A percentile compares a stretch with the other conserved stretches of the same genome.
Evolutionary conservation across 2,113 vertebrate genomes (phyloP).

Genomic region (Festucalex cinctus): DNA sequence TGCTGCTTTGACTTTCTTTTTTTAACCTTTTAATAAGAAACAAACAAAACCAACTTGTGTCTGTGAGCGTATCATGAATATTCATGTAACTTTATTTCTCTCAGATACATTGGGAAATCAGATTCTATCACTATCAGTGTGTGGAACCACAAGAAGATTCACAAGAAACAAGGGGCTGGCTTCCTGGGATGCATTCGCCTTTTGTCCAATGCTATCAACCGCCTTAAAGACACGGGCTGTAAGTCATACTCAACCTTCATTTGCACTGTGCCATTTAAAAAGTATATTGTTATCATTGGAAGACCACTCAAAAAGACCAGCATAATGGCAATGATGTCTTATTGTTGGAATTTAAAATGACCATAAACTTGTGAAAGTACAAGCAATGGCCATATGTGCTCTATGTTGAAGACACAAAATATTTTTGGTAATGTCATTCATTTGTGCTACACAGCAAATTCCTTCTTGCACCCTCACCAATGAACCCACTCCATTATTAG

Average conservation of each 20-base stretch:
- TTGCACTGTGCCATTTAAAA: not conserved
- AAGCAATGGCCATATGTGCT: not conserved
- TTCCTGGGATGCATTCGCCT: constrained; percentile 98
- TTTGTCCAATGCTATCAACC: constrained; percentile 95
- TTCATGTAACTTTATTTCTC: not conserved
- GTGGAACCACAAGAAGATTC: constrained; percentile 99
- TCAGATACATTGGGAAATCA: constrained; percentile 94
- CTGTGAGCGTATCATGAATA: not conserved
- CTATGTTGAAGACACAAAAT: not conserved
- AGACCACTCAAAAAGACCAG: no score
- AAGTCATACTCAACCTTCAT: constrained; percentile 59
- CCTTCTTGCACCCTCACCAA: not conserved
- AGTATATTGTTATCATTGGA: not conserved
- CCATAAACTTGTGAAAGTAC: not conserved
- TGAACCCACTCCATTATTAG: not conserved
- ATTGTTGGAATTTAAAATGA: not conserved
- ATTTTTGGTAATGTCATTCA: not conserved
- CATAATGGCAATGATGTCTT: no score
- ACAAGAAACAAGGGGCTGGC: constrained; percentile 98
- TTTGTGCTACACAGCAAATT: not conserved
- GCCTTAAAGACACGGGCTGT: constrained; percentile 99
- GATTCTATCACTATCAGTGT: constrained; percentile 98
- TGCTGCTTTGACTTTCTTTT: not conserved
- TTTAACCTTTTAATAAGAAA: not conserved
- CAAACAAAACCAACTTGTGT: not conserved